Evolutionary conservation across 2,888 invertebrate genomes (phyloP), one percentile per base, ranked within the genome.

Genomic region (Eristalis pertinax): DNA sequence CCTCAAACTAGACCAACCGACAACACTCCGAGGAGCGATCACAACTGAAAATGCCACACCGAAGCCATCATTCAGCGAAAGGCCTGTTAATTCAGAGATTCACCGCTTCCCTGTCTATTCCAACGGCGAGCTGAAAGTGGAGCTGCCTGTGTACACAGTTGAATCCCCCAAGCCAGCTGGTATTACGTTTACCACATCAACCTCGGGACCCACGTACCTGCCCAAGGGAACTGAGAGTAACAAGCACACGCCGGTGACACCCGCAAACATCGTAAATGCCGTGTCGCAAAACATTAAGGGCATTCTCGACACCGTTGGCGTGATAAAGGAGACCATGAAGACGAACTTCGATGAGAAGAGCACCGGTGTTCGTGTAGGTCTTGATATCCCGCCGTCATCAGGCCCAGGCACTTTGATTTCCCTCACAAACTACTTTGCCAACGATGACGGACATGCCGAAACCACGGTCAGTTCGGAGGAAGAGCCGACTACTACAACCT

Each of bases 391-490:
- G 2, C 95, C 96, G 19, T 96, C 96, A 0, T 95, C 96, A 0
- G 96, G 96, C 0, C 96, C 97, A 0, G 96, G 96, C 91, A 96
- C 96, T 0, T 93, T 97, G 13, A 96, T 96, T 89, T 96, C 97
- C 0, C 91, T 97, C 63, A 97, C 97, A 0, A 95, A 96, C 89
- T 97, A 97, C 91, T 97, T 97, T 91, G 97, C 97, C 2, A 89
- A 94, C 41, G 92, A 91, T 10, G 91, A 93, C 35, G 50, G 19
- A 8, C 93, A 91, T 32, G 92, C 94, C 41, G 92, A 93, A 4
- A 90, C 92, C 1, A 91, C 90, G 3, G 91, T 91, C 0, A 86
- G 65, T 26, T 80, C 89, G 58, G 89, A 90, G n/a, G 89, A 90
- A 43, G 69, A 88, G 10, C 78, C 89, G 13, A 35, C 72, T 2